Base-by-base conservation (phyloP, 2,888 invertebrate genomes). In the Tuta absoluta region DNA sequence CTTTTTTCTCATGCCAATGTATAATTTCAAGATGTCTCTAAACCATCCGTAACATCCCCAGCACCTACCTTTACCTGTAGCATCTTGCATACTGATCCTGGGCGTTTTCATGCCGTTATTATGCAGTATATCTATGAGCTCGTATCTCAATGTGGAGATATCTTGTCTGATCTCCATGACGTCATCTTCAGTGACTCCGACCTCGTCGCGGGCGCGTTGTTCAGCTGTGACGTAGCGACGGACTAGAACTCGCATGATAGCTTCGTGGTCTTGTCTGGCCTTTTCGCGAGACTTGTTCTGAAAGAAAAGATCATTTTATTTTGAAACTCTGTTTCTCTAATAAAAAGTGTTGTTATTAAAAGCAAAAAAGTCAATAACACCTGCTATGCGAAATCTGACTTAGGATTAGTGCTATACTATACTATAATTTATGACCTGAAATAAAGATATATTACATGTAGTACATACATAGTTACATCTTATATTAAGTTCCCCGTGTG, bases 101-200 rank as follows among this genome's bases (percentile, higher is more conserved):
- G 97, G 97, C 0, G 97, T 97, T 70, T 94, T 93, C 95, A 97
- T 97, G 61, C 97, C 98, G 79, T 98, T 98, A 72, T 95, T 95
- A 64, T 94, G 93, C 12, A 99, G 93, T 75, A 99, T 98, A 77
- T 98, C 98, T 63, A 99, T 95, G 23, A 99, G 92, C 80, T 99
- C 98, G 83, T 96, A 99, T 68, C 98, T 93, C 71, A 99, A 93
- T 4, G 98, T 96, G n/a, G 98, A 98, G 69, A 99, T 98, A 81
- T 99, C 99, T 80, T 99, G 98, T 74, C 99, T 94, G 76, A 99
- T 97, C 92, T 99, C 99, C 94, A 98, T 98, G 69, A 99, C 97
- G 85, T 99, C 99, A 86, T 99, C 99, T 81, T 99, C 99, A 0
- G 97, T 98, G 24, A 99, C 96, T 10, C 97, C 97, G 67, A 95